Evolutionary conservation across 2,888 invertebrate genomes (phyloP).

Genomic region (Torymus texanus): DNA sequence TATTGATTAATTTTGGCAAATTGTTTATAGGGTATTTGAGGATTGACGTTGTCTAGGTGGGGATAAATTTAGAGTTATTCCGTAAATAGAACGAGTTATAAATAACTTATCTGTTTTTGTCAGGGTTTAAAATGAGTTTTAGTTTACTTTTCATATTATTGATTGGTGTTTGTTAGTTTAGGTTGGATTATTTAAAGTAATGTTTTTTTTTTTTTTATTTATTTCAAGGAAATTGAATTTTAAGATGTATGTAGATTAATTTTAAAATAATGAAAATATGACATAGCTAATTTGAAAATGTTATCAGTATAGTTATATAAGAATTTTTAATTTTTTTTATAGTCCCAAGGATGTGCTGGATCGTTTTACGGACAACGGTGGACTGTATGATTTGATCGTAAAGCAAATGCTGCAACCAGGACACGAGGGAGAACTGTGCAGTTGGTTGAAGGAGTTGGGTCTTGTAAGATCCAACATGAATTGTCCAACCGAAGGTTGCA

Average conservation of each 20-base stretch:
- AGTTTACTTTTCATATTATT: not conserved
- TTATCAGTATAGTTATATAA: too few species aligned
- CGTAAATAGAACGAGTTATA: too few species aligned
- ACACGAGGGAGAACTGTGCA: slow-evolving; percentile 77
- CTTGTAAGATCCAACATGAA: slow-evolving; percentile 74
- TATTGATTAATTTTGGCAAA: not conserved
- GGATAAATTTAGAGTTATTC: too few species aligned
- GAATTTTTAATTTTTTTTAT: slow-evolving; percentile 11
- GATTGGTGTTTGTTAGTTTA: not conserved
- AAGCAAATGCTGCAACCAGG: slow-evolving; percentile 76
- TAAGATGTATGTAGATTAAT: too few species aligned
- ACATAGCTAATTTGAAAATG: too few species aligned
- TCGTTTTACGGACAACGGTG: slow-evolving; percentile 67
- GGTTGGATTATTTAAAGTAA: not conserved
- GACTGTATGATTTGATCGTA: slow-evolving; percentile 76
- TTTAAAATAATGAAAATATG: too few species aligned
- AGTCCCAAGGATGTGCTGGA: slow-evolving; percentile 59
- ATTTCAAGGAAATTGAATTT: too few species aligned
- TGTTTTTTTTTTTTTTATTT: too few species aligned
- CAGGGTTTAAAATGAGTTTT: not conserved
- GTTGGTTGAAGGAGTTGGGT: slow-evolving; percentile 77
- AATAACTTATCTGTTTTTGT: not conserved
- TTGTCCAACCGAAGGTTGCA: slow-evolving; percentile 74
- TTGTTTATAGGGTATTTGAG: too few species aligned
- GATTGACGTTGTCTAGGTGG: too few species aligned